phyloP scores from a whole-genome alignment of 2,888 invertebrate species.

The Nephrotoma appendiculata region DNA sequence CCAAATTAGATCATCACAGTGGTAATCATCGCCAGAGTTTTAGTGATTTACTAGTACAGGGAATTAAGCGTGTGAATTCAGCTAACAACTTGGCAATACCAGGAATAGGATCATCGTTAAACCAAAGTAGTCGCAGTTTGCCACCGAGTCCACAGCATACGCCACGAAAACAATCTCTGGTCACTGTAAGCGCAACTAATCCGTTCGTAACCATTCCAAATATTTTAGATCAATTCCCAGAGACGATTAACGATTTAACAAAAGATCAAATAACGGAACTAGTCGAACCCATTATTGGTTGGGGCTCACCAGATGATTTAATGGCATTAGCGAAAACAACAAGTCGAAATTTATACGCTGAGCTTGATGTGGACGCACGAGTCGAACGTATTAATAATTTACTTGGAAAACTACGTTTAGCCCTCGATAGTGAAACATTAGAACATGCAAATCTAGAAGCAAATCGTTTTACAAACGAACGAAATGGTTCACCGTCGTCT shows the following conservation, averaged over 20 bases:
- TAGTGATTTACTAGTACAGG: conserved; percentile 34
- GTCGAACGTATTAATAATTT: conserved; percentile 69
- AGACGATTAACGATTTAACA: conserved; percentile 19
- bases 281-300: conserved; percentile 25
- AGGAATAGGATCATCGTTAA: conserved; percentile 35
- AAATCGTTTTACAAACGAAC: conserved; percentile 32
- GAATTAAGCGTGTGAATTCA: conserved; percentile 54
- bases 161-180: conserved; percentile 52
- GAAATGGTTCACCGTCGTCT: conserved; percentile 21
- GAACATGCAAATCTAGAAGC: conserved; percentile 35
- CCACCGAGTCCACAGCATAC: conserved; percentile 66
- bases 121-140: conserved; percentile 44
- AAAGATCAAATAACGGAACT: conserved; percentile 24
- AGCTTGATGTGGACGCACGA: conserved; percentile 50
- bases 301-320: conserved; percentile 51
- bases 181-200: conserved; percentile 30
- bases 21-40: conserved; percentile 26
- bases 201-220: conserved; percentile 36
- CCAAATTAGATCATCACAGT: background rate
- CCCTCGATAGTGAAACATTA: conserved; percentile 56
- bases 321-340: conserved; percentile 81
- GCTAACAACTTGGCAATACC: conserved; percentile 52
- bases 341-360: conserved; percentile 65
- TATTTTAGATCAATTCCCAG: conserved; percentile 24
- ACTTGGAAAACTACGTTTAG: conserved; percentile 60